Evolutionary conservation across 2,113 vertebrate genomes (phyloP).

Genomic region (Notarius quadriscutis): DNA sequence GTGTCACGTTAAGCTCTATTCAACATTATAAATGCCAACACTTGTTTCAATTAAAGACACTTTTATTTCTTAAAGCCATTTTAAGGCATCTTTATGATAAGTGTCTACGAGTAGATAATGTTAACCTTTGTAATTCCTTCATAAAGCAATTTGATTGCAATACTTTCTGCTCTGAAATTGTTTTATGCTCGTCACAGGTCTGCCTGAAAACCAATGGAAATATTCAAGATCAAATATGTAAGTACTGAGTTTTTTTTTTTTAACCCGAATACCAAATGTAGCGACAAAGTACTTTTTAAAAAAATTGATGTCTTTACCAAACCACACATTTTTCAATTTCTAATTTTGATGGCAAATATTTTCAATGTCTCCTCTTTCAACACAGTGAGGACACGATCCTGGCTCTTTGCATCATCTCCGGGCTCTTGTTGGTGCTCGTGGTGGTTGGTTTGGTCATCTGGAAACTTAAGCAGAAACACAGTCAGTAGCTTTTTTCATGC

Average conservation of each 20-base stretch:
- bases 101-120: background rate
- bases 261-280: background rate
- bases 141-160: background rate
- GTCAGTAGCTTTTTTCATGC: background rate
- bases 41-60: background rate
- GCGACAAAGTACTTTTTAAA: too few species aligned
- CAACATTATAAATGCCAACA: background rate
- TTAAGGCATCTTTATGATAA: background rate
- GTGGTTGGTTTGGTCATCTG: constrained; percentile 27
- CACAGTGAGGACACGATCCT: background rate
- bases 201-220: background rate
- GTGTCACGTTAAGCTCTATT: background rate
- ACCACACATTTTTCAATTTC: background rate
- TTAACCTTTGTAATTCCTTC: background rate
- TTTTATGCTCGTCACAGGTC: background rate
- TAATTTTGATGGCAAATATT: background rate
- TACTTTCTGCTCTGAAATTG: background rate
- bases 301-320: background rate
- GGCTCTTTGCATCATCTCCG: background rate
- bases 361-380: background rate
- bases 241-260: background rate
- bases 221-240: background rate
- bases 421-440: constrained; percentile 25
- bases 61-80: background rate
- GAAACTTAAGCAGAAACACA: constrained; percentile 20